Base-by-base conservation (phyloP, 2,888 invertebrate species). In the Chaitophorus viminalis region DNA sequence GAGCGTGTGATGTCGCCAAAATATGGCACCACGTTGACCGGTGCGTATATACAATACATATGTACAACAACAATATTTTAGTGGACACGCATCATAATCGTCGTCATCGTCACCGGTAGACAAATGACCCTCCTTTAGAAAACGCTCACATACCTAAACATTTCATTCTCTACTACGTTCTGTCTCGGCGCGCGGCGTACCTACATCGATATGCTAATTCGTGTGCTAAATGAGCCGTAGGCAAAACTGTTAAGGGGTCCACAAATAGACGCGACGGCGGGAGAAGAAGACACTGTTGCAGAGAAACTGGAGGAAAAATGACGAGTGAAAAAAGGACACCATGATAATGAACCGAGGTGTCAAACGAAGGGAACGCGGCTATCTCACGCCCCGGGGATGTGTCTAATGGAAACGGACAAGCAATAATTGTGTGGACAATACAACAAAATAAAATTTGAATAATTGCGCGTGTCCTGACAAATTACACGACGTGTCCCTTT, bases 401-500 rank as follows among this genome's bases (percentile, higher is more conserved):
- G 31, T 54, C 36, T 86, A 86, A 79, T 79, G 60, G 72, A 79
- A 54, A 87, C 74, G 60, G 81, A 81, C 87, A 74, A 60, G 65
- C 21, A 39, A 79, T 60, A 65, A 81, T 46, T 21, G 1, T 29
- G 52, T 17, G 39, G 70, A 87, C 87, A 87, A 87, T 86, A 31
- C 54, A 29, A 65, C 72, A 18, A 65, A 39, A 72, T 81, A 74
- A 11, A 79, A 87, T 87, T 81, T 87, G 87, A 87, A 87, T 87
- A 87, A 87, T 87, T 87, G 74, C 87, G 79, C 87, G 87, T 87
- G 87, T 81, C 72, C 87, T 87, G 81, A 87, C 87, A 87, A 87
- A 87, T 87, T 87, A 87, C 87, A 87, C 81, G 86, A 86, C 78
- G 87, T 74, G 87, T 87, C 87, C 81, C 87, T 87, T 81, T 87